phyloP scores from a whole-genome alignment of 2,797 vertebrate genomes.

The Nasua narica region DNA sequence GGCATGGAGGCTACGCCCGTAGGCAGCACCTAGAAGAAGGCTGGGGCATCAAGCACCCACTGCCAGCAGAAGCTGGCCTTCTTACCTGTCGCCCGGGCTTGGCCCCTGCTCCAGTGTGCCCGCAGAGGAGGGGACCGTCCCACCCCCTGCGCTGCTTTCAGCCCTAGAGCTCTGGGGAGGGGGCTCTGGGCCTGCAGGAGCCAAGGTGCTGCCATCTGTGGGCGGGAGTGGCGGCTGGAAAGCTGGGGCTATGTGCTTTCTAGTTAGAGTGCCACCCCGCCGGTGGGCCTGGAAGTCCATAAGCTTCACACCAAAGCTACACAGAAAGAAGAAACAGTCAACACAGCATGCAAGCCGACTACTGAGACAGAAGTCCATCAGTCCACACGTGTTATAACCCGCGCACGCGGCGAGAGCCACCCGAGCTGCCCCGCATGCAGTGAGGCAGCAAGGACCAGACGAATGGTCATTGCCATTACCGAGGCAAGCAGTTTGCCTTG shows the following conservation, averaged over 20 bases:
- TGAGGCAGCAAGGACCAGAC: conserved; percentile 53
- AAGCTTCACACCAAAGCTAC: conserved; percentile 97
- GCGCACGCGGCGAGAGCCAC: not conserved
- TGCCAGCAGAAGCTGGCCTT: conserved; percentile 62
- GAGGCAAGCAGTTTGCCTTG: not conserved
- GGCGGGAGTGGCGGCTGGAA: conserved; percentile 98
- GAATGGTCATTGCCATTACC: conserved; percentile 26
- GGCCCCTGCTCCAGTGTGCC: conserved; percentile 88
- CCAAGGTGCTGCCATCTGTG: conserved; percentile 87
- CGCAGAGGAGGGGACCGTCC: conserved; percentile 82
- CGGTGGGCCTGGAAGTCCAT: conserved; percentile 91
- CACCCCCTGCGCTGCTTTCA: conserved; percentile 86
- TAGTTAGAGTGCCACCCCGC: conserved; percentile 94
- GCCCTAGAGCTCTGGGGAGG: conserved; percentile 82
- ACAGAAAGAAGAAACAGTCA: conserved; percentile 87
- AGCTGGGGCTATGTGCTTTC: conserved; percentile 97
- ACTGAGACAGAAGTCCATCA: conserved; percentile 74
- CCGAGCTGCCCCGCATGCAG: conserved; percentile 73
- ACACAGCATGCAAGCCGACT: conserved; percentile 81
- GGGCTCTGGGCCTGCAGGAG: conserved; percentile 85
- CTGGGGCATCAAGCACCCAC: not conserved
- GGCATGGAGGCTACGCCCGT: not conserved
- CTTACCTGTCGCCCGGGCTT: conserved; percentile 94
- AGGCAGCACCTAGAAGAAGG: not conserved
- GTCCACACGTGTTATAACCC: conserved; percentile 65